Evolutionary conservation across 1,140 invertebrate genomes (phyloP), one percentile per base, ranked within the genome.

Genomic region (Brachionus asplanchnoidis): DNA sequence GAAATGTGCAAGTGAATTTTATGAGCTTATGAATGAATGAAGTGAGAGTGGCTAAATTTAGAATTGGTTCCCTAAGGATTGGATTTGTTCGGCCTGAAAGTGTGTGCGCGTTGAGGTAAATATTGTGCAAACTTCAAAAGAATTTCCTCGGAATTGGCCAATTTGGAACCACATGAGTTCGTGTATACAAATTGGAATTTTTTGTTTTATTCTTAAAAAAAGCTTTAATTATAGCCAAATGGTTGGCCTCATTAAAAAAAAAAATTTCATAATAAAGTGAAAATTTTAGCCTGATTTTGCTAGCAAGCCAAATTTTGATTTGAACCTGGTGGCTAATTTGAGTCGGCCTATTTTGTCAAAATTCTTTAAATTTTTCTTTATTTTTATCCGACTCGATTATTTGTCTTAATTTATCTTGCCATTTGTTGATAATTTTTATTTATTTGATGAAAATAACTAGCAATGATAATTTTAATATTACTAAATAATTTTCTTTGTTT

Each of bases 21-120:
- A 42, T 9, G 40, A 73, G 32, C 40, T 36, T 17, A 40, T 73
- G 36, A 40, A 42, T 40, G 68, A 20, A 42, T 42, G 17, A 46
- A 60, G 26, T 40, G 32, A 68, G 66, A 68, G 68, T 73, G 68
- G 40, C 68, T 73, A 44, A 73, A 73, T 42, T 42, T 73, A 73
- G 68, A 73, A 73, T 73, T 73, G 68, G 32, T 73, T 40, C 7
- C 32, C 32, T 14, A 32, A 68, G 32, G 66, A 40, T 32, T 68
- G 26, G 26, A 32, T 32, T 14, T 6, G 0, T 40, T 68, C 12
- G 32, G 66, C 26, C 26, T 68, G 66, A 32, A 65, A 9, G 32
- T 32, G 8, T 40, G 66, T 32, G 66, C 12, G 17, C 17, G n/a
- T 9, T 20, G 17, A 60, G 53, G 53, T 60, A 60, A 60, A 60